These are phyloP conservation scores for Pyrocephalus nanus DNA, from an alignment of 2,797 vertebrate genomes.

Conservation along the genomic window DNA sequence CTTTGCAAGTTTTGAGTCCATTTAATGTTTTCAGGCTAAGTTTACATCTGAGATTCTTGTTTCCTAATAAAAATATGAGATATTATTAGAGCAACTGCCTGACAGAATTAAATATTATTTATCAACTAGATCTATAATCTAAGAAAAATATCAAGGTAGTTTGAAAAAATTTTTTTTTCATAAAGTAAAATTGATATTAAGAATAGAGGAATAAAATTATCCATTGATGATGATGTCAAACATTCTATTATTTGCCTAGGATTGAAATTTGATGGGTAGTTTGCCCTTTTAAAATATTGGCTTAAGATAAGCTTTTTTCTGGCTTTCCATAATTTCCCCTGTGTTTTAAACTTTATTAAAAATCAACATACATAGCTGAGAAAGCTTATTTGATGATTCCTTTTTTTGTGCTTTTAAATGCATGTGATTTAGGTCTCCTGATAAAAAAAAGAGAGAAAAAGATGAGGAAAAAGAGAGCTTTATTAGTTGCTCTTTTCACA, in stretches of 20 bases:
- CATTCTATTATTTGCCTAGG: neutral
- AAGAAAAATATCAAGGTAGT: neutral
- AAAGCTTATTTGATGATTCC: neutral
- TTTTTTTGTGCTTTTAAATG: neutral
- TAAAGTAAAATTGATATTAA: neutral
- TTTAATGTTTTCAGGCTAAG: neutral
- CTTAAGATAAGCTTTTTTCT: neutral
- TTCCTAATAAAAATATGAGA: neutral
- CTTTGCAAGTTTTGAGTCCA: neutral
- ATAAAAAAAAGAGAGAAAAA: neutral
- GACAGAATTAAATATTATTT: neutral
- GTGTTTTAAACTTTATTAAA: conserved; percentile 30
- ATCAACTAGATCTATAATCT: neutral
- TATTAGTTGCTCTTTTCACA: neutral
- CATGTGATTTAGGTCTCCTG: neutral
- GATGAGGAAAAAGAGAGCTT: neutral
- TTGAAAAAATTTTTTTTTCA: neutral
- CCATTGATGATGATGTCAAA: conserved; percentile 26
- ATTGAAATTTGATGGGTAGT: neutral
- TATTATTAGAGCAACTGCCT: neutral
- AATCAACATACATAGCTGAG: neutral
- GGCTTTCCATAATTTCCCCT: conserved; percentile 8
- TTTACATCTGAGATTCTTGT: neutral
- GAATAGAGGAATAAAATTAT: neutral
- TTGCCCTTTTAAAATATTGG: conserved; percentile 24